Percentiles rank a stretch among this genome's conserved stretches.
These are phyloP conservation scores for Craterocephalus amniculus DNA, from an alignment of 2,797 vertebrate genomes.

Conservation along the genomic window DNA sequence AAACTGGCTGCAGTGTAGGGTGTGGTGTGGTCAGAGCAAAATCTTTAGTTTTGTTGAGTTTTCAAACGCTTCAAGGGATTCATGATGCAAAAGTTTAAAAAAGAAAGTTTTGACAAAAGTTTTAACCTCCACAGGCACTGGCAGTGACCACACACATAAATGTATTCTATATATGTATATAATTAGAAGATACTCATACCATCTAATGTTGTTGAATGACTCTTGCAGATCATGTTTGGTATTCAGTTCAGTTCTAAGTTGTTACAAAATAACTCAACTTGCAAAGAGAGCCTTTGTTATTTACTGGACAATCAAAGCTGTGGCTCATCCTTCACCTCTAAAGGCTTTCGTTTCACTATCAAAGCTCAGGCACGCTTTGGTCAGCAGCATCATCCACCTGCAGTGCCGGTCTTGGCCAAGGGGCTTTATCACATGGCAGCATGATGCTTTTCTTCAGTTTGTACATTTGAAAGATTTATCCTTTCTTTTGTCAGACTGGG, in stretches of 20 bases:
- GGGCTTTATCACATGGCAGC: constrained; percentile 16
- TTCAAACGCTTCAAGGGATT: not conserved
- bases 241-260: constrained; percentile 49
- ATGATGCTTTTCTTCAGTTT: constrained; percentile 2
- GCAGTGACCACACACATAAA: not conserved
- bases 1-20: not conserved
- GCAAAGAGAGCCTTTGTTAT: constrained; percentile 64
- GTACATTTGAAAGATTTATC: not conserved
- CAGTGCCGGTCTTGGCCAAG: constrained; percentile 16
- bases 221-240: constrained; percentile 49
- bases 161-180: constrained; percentile 3
- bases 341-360: constrained; percentile 51
- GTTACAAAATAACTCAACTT: constrained; percentile 44
- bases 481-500: constrained; percentile 12
- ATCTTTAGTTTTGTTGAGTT: constrained; percentile 13
- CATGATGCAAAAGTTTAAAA: not conserved
- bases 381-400: constrained; percentile 55
- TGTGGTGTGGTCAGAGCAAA: constrained; percentile 15
- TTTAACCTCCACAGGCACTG: not conserved
- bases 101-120: constrained; percentile 16
- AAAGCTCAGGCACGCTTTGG: constrained; percentile 57
- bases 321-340: constrained; percentile 60
- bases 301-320: constrained; percentile 57
- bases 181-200: constrained; percentile 17
- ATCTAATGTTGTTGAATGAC: constrained; percentile 8